Evolutionary conservation across 2,113 vertebrate species (phyloP), one percentile per base, ranked within the genome.

Genomic region (Grammomys dolichurus): DNA sequence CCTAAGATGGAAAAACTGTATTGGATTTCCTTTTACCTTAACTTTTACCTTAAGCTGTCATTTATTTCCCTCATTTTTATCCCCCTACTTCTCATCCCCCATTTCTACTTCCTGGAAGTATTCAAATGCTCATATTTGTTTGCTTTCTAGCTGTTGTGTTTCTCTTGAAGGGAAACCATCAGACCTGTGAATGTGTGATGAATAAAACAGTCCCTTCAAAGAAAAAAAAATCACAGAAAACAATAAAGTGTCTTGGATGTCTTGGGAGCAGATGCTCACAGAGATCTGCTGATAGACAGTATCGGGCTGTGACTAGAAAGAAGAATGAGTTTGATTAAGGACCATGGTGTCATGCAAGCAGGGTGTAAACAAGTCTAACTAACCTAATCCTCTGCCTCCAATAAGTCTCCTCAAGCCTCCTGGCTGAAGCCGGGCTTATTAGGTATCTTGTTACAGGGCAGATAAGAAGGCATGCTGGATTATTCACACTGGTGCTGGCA

Each of bases 391-490:
- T 24, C 81, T 46, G 40, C 58, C 70, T 85, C 75, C 72, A 80
- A 13, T 56, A 65, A 87, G 70, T 77, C 65, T 94, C 95, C 78
- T 90, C 90, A 67, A 93, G 75, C 72, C 91, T 93, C 73, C 43
- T 19, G 28, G 48, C 84, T 88, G 36, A 92, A 93, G 70, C 81
- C 92, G 19, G 88, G 54, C 80, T 94, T 89, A 87, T 89, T 94
- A 92, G 72, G 4, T 14, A 26, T 58, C 60, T 67, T 88, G 82
- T 95, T 72, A 60, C 3, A 67, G 48, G 40, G 6, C 46, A 93
- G 85, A 93, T 90, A 93, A 96, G 95, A 95, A 97, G 85, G 91
- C 70, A 60, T 33, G 46, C 80, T 88, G 76, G 80, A 81, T 96
- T 96, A 90, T 81, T 96, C 87, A 91, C 46, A 86, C 48, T 46